phyloP scores from a whole-genome alignment of 2,113 vertebrate genomes.

The Columba janthina region DNA sequence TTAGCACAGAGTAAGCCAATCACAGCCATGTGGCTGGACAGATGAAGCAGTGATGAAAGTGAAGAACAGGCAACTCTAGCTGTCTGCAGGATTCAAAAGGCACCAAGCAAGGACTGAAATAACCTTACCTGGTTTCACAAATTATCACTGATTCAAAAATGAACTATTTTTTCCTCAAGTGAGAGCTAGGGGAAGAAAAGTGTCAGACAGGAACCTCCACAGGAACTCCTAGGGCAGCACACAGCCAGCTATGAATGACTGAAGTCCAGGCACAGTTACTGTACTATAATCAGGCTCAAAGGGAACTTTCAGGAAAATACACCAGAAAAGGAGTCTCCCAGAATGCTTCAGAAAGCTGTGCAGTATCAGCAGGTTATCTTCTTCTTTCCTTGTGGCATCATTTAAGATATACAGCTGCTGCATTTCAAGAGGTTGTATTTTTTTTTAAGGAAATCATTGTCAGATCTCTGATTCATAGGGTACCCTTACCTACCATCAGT shows the following conservation, averaged over 20 bases:
- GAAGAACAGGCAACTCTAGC: not conserved
- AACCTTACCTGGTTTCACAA: not conserved
- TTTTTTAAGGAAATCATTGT: not conserved
- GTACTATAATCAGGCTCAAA: not conserved
- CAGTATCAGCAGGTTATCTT: not conserved
- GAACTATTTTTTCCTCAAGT: not conserved
- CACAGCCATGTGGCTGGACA: not conserved
- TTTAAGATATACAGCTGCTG: not conserved
- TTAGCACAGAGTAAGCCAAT: not conserved
- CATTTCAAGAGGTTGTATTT: no score
- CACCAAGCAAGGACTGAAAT: not conserved
- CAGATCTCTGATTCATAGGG: not conserved
- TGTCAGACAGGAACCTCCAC: not conserved
- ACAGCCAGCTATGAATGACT: not conserved
- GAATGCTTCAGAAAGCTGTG: not conserved
- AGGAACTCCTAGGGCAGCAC: not conserved
- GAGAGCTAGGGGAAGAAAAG: not conserved
- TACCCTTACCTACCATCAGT: not conserved
- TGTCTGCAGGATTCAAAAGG: not conserved
- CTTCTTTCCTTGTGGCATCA: not conserved
- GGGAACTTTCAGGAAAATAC: not conserved
- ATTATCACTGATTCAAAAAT: not conserved
- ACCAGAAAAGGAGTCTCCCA: not conserved
- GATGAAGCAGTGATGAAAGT: not conserved
- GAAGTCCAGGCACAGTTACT: not conserved